A percentile compares a stretch with the other conserved stretches of the same genome.
phyloP scores from a whole-genome alignment of 2,113 vertebrate species.

The Nanorana parkeri region DNA sequence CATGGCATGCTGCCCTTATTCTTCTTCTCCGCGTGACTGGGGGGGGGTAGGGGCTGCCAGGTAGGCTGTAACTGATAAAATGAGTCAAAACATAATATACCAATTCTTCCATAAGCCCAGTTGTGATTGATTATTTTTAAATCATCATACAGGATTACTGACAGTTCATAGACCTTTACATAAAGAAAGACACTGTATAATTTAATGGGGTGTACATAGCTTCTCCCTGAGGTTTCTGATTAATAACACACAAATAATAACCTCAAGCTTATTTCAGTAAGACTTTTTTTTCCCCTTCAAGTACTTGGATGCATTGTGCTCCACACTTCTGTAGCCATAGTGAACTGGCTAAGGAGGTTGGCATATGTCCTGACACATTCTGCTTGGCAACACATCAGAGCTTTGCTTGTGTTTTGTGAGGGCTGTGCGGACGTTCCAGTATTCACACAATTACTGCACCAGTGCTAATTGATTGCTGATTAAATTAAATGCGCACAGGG shows the following conservation, averaged over 20 bases:
- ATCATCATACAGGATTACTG: too few relatives aligned
- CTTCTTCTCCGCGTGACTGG: too few relatives aligned
- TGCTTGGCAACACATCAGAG: not conserved
- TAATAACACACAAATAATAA: not conserved
- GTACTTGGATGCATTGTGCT: not conserved
- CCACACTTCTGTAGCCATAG: not conserved
- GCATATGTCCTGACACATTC: conserved; percentile 16
- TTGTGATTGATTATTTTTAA: too few relatives aligned
- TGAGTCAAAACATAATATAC: too few relatives aligned
- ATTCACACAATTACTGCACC: conserved; percentile 52
- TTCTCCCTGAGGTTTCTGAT: not conserved
- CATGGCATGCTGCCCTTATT: too few relatives aligned
- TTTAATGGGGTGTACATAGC: not conserved
- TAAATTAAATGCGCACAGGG: conserved; percentile 54
- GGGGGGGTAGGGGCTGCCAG: too few relatives aligned
- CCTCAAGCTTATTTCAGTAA: too few relatives aligned
- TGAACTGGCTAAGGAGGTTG: conserved; percentile 16
- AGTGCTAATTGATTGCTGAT: conserved; percentile 55
- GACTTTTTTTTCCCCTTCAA: not conserved
- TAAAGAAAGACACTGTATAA: too few relatives aligned
- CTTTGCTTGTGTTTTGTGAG: conserved; percentile 9
- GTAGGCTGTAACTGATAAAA: too few relatives aligned
- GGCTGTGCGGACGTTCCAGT: conserved; percentile 24
- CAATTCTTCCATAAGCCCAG: too few relatives aligned
- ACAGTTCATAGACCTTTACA: too few relatives aligned